phyloP scores from a whole-genome alignment of 2,113 vertebrate species.

The Oplegnathus fasciatus region DNA sequence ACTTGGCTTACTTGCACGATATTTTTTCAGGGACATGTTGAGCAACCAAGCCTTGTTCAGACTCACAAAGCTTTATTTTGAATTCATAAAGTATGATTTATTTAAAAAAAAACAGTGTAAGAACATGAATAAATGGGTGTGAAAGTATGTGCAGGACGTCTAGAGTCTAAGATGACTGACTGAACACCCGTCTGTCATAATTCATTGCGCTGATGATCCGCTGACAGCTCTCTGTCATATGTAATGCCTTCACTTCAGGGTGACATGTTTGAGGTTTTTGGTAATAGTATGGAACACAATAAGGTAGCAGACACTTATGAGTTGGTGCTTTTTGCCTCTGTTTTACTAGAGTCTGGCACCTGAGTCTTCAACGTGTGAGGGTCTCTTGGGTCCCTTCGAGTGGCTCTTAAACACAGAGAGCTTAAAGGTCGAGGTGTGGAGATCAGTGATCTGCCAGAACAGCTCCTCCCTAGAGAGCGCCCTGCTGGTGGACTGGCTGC shows the following conservation, averaged over 20 bases:
- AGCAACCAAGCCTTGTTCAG: background rate
- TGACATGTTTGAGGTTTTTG: background rate
- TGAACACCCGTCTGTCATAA: too few species aligned
- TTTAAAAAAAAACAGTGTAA: background rate
- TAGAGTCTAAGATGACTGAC: too few species aligned
- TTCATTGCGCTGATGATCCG: too few species aligned
- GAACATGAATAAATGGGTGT: background rate
- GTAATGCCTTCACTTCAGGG: background rate
- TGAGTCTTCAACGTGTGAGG: conserved; percentile 57
- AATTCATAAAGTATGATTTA: background rate
- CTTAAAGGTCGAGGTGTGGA: conserved; percentile 62
- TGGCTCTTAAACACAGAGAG: conserved; percentile 72
- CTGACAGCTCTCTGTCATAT: background rate
- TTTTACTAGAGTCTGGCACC: conserved; percentile 49
- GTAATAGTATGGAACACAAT: background rate
- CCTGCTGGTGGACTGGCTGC: conserved; percentile 55
- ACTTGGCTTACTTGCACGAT: background rate
- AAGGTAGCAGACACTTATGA: background rate
- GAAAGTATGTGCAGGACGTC: background rate
- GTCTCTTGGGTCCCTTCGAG: conserved; percentile 64
- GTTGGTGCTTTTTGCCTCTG: background rate
- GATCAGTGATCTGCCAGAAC: conserved; percentile 71
- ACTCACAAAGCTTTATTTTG: background rate
- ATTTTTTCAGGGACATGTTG: background rate
- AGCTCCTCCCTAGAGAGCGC: conserved; percentile 28